Conservation (phyloP, 2,797 vertebrate species). For the Discoglossus pictus region DNA sequence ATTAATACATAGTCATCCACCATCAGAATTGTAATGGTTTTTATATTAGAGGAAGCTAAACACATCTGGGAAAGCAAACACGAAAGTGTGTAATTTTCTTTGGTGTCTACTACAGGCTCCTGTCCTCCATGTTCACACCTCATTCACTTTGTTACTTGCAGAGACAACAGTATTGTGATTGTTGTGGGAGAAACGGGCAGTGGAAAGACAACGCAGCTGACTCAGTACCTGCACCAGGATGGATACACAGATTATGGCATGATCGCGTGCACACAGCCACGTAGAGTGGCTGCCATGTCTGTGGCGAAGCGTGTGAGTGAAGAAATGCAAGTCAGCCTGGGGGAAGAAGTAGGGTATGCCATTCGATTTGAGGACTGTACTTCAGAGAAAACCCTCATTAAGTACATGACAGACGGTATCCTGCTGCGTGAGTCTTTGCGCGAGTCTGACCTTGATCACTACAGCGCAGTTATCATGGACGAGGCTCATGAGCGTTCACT, state of each 20-base stretch:
- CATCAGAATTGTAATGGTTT: no score
- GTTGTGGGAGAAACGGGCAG: constrained; percentile 98
- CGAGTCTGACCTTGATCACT: constrained; percentile 95
- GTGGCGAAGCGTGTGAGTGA: constrained; percentile 98
- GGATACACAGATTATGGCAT: constrained; percentile 96
- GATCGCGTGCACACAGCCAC: constrained; percentile 96
- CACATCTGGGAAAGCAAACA: no score
- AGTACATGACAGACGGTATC: constrained; percentile 98
- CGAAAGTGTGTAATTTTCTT: not conserved
- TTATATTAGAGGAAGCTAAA: no score
- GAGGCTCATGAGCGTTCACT: constrained; percentile 96
- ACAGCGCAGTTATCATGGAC: constrained; percentile 98
- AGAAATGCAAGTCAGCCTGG: constrained; percentile 89
- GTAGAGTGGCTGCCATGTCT: constrained; percentile 96
- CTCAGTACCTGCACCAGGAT: constrained; percentile 97
- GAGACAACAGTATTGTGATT: constrained; percentile 98
- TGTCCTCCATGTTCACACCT: not conserved
- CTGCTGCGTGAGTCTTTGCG: constrained; percentile 93
- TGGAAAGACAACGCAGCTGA: constrained; percentile 97
- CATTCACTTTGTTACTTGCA: constrained; percentile 57
- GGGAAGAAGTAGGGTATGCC: constrained; percentile 96
- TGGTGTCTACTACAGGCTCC: not conserved
- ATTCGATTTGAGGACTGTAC: constrained; percentile 99
- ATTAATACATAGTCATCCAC: no score
- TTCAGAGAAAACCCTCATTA: constrained; percentile 92